Percentiles rank a stretch among this genome's conserved stretches.
These are phyloP conservation scores for Equus przewalskii DNA, from an alignment of 2,113 vertebrate genomes.

Conservation along the genomic window DNA sequence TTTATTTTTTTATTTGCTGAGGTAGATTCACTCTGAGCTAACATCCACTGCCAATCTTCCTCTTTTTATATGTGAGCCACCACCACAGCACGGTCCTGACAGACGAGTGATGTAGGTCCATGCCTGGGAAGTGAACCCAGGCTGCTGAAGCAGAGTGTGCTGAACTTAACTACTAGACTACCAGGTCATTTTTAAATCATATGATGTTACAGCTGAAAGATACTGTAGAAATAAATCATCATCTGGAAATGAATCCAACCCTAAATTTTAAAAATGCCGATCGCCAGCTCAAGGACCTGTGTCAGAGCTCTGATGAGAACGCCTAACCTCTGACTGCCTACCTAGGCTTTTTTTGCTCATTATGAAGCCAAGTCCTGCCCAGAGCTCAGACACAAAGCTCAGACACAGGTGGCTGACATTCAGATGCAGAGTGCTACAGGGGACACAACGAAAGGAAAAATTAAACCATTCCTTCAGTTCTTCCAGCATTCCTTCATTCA, in stretches of 20 bases:
- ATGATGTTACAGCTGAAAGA: neutral
- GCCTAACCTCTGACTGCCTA: neutral
- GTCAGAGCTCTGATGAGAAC: neutral
- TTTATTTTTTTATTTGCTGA: no score
- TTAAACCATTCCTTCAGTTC: neutral
- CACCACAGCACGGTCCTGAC: no score
- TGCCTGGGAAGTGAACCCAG: no score
- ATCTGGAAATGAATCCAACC: neutral
- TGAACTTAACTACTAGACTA: no score
- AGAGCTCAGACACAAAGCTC: neutral
- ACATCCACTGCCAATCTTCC: no score
- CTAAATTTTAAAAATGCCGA: conserved; percentile 29
- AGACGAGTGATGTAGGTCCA: no score
- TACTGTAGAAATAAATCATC: neutral
- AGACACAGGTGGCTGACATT: neutral
- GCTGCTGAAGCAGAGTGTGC: no score
- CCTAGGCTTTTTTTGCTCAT: neutral
- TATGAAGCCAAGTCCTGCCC: neutral
- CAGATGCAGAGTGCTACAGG: conserved; percentile 2
- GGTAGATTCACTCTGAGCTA: no score
- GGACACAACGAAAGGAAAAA: conserved; percentile 32
- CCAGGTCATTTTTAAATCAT: conserved; percentile 47
- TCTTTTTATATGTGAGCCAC: no score
- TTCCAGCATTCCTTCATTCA: neutral
- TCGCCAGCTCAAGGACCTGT: neutral